Evolutionary conservation across 1,140 invertebrate genomes (phyloP), one percentile per base, ranked within the genome.

Genomic region (Drosophila fuyamai): DNA sequence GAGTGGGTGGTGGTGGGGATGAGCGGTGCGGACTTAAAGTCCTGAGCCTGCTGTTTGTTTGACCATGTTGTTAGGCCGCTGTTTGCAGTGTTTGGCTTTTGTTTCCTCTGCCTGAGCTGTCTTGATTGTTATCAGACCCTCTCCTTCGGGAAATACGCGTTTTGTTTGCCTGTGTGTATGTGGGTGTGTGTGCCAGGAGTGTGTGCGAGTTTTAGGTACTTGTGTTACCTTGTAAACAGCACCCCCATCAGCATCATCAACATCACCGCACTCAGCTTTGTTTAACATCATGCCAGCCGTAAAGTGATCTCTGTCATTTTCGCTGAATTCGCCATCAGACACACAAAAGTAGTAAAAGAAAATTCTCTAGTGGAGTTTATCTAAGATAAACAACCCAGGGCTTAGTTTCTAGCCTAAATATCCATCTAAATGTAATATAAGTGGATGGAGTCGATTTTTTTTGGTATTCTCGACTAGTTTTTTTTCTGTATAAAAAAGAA

Each of bases 221-320:
- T 60, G 61, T 73, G 48, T 50, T 81, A 80, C 62, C 58, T 54
- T 65, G 77, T 56, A 88, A 86, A 82, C 82, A 82, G 58, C 51
- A 88, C 82, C 83, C 82, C 79, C 82, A 86, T 88, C 82, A 82
- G 65, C 83, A 56, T 81, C 63, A 63, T 85, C 77, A 81, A 56
- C 79, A 71, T 75, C 76, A 41, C 36, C 60, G 72, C 75, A 27
- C 56, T 62, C 63, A 76, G 71, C 73, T 82, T 86, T 85, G 82
- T 86, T 88, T 82, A 88, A 76, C 83, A 76, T 81, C 68, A 36
- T 63, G 48, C 61, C 81, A 80, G 44, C 57, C 75, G 78, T 79
- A 63, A 86, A 81, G 82, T 78, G 81, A 85, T 85, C 81, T 79
- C 76, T 85, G 81, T 77, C 72, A 74, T 72, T 73, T 67, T 70